Evolutionary conservation across 2,888 invertebrate genomes (phyloP).

Genomic region (Drosophila meridiana): DNA sequence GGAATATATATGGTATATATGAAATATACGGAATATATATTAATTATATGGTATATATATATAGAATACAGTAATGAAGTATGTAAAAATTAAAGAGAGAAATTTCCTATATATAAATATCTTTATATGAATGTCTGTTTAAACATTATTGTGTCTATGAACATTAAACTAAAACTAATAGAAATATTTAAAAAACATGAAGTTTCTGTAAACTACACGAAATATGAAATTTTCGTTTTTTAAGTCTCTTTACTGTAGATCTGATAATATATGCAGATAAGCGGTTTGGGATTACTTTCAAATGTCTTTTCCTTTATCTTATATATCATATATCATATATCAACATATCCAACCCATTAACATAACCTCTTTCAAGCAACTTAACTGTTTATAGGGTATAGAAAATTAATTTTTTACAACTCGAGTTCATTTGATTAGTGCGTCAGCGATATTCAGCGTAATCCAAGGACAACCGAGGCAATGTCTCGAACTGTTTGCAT

Average conservation of each 20-base stretch:
- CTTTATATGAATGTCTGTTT: no score
- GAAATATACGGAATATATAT: no score
- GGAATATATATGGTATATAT: neutral
- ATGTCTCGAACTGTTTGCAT: conserved; percentile 9
- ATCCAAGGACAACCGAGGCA: conserved; percentile 34
- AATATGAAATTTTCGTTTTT: neutral
- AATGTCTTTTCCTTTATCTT: neutral
- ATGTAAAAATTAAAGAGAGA: no score
- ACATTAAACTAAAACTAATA: no score
- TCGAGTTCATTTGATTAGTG: conserved; percentile 30
- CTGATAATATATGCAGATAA: no score
- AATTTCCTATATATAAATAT: no score
- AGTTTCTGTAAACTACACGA: neutral
- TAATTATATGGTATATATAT: no score
- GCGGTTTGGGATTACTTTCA: no score
- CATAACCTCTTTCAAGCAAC: neutral
- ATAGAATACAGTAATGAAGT: no score
- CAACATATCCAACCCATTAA: neutral
- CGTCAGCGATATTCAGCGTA: conserved; percentile 44
- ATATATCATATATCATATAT: neutral
- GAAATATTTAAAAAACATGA: neutral
- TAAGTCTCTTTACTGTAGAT: neutral
- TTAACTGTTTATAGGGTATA: neutral
- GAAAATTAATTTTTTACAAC: neutral
- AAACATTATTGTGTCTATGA: no score